These are phyloP conservation scores for Battus philenor DNA, from an alignment of 1,140 invertebrate genomes.

Conservation along the genomic window DNA sequence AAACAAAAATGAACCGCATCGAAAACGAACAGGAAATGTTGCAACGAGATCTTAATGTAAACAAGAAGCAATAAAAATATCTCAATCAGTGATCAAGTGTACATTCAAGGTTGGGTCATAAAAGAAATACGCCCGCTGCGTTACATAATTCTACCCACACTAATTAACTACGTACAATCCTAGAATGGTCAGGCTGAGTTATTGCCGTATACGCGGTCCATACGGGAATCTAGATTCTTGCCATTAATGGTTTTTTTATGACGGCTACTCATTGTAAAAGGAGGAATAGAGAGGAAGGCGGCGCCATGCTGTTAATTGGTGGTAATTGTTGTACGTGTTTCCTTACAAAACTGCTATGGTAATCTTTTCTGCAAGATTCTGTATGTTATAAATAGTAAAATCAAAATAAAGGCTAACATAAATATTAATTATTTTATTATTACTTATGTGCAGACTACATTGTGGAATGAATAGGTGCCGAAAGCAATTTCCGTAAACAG, in stretches of 20 bases:
- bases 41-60: slow-evolving; percentile 40
- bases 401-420: too few species aligned
- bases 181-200: slow-evolving; percentile 47
- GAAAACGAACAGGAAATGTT: slow-evolving; percentile 46
- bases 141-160: slow-evolving; percentile 63
- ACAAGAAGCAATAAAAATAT: slow-evolving; percentile 58
- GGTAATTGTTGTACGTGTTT: too few species aligned
- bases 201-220: slow-evolving; percentile 32
- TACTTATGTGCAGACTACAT: too few species aligned
- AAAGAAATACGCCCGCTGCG: slow-evolving; percentile 44
- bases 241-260: slow-evolving; percentile 54
- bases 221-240: slow-evolving; percentile 27
- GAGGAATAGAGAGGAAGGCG: slow-evolving; percentile 36
- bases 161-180: slow-evolving; percentile 54
- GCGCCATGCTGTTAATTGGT: slow-evolving; percentile 19
- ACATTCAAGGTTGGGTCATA: slow-evolving; percentile 55
- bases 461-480: too few species aligned
- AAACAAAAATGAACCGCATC: slow-evolving; percentile 28
- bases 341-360: too few species aligned
- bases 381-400: too few species aligned
- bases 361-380: too few species aligned
- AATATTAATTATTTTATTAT: too few species aligned
- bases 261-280: slow-evolving; percentile 46
- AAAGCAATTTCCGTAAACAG: too few species aligned
- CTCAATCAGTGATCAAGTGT: slow-evolving; percentile 57